Evolutionary conservation across 2,797 vertebrate genomes (phyloP).

Genomic region (Sphaeramia orbicularis): DNA sequence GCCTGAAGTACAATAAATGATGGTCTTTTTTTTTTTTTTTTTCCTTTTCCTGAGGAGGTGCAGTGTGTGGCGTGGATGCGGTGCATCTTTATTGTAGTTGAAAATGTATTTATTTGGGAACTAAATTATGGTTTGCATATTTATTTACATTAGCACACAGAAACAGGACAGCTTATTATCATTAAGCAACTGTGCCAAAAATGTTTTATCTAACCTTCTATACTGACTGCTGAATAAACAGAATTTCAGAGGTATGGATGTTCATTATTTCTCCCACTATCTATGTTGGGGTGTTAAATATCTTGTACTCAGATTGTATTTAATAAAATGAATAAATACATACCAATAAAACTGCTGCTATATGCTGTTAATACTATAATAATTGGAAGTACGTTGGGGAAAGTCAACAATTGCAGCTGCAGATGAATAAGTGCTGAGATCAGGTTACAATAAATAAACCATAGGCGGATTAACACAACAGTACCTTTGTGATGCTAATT

Average conservation of each 20-base stretch:
- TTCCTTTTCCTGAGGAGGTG: conserved; percentile 61
- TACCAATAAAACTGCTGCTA: conserved; percentile 22
- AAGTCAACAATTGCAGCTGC: background rate
- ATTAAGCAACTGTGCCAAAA: conserved; percentile 89
- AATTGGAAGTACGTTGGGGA: background rate
- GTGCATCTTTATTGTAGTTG: conserved; percentile 87
- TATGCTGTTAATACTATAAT: conserved; percentile 20
- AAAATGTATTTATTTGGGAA: conserved; percentile 89
- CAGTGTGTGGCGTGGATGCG: conserved; percentile 81
- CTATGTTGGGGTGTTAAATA: conserved; percentile 32
- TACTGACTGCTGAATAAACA: conserved; percentile 88
- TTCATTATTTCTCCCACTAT: conserved; percentile 51
- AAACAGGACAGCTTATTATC: conserved; percentile 85
- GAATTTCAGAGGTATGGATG: conserved; percentile 73
- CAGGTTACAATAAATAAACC: conserved; percentile 43
- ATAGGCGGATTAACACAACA: conserved; percentile 30
- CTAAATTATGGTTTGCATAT: conserved; percentile 88
- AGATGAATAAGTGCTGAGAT: background rate
- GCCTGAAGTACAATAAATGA: conserved; percentile 74
- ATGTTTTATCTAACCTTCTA: conserved; percentile 84
- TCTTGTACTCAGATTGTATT: conserved; percentile 49
- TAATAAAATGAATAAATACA: conserved; percentile 34
- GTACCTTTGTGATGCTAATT: conserved; percentile 28
- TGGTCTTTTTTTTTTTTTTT: conserved; percentile 54
- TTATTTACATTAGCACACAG: conserved; percentile 87